Base-by-base conservation (phyloP, 1,140 invertebrate species). In the Apis laboriosa region DNA sequence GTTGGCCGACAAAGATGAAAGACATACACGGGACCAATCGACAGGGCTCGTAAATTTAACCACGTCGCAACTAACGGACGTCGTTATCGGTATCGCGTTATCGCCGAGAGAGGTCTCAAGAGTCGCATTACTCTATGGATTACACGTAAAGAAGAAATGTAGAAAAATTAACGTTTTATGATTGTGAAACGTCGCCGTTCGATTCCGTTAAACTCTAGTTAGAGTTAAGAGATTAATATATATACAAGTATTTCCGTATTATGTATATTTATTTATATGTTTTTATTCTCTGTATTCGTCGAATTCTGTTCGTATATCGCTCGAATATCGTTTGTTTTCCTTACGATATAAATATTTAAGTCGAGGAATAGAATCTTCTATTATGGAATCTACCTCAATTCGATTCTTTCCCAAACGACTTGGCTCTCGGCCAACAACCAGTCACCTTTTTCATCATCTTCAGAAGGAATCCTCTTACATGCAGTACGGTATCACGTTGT, bases 1-100 rank as follows among this genome's bases (percentile, higher is more conserved):
- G 43, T 21, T n/a, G 67, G 43, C 55, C 21, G 28, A 28, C 34
- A 43, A 4, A 43, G 34, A 43, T 43, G 34, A 43, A 43, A 43
- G 21, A 34, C 72, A 15, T 64, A 24, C 43, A 68, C n/a, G 63
- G 34, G 34, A 17, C 72, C 56, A 55, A 72, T 67, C 51, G 77
- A 83, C 70, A 60, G 58, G 79, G 83, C 75, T 77, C 87, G 72
- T 88, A 88, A 88, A 88, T 88, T 85, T n/a, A 66, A 79, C 79
- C 68, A 72, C 70, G 64, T 76, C 70, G 74, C 83, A 70, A 51
- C 63, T 76, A 82, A 84, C 86, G 75, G 60, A 63, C 51, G 55
- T 78, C 78, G 83, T 88, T 88, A 85, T 87, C 86, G 83, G 73
- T 83, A 85, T 83, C 75, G 75, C 24, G 75, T 87, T 88, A 88